Conservation (phyloP, 2,113 vertebrate genomes). For the Phylloscopus whistleri region DNA sequence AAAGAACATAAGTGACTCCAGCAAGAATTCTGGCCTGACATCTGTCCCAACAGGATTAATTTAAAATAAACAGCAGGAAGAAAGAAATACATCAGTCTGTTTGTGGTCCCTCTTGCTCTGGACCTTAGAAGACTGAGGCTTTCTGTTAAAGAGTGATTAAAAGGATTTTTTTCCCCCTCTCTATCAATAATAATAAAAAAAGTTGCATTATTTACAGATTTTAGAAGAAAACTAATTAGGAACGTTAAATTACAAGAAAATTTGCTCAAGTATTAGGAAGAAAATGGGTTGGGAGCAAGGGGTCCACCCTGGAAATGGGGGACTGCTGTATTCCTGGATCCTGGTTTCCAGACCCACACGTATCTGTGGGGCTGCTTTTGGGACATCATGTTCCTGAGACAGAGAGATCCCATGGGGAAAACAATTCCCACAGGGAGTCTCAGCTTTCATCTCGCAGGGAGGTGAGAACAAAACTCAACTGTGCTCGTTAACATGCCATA, state of each 20-base stretch:
- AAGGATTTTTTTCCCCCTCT: fast-evolving
- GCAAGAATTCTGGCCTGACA: neutral
- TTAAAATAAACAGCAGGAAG: neutral
- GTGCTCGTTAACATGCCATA: neutral
- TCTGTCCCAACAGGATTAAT: neutral
- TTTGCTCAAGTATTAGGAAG: neutral
- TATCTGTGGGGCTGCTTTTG: fast-evolving
- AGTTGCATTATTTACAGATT: neutral
- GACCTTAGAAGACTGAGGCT: neutral
- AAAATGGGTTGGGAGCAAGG: neutral
- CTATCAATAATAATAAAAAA: no score
- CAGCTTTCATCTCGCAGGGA: neutral
- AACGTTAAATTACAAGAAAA: neutral
- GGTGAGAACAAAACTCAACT: neutral
- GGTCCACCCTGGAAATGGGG: neutral
- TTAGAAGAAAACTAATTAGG: neutral
- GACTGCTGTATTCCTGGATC: neutral
- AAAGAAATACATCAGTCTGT: neutral
- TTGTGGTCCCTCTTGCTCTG: neutral
- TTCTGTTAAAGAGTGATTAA: neutral
- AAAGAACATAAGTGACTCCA: neutral
- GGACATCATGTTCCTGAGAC: neutral
- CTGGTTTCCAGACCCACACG: fast-evolving
- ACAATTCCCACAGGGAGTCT: neutral
- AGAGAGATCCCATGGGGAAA: neutral